These are phyloP conservation scores for Pterobdella sp. DNA, from an alignment of 2,888 invertebrate species.

Conservation along the genomic window DNA sequence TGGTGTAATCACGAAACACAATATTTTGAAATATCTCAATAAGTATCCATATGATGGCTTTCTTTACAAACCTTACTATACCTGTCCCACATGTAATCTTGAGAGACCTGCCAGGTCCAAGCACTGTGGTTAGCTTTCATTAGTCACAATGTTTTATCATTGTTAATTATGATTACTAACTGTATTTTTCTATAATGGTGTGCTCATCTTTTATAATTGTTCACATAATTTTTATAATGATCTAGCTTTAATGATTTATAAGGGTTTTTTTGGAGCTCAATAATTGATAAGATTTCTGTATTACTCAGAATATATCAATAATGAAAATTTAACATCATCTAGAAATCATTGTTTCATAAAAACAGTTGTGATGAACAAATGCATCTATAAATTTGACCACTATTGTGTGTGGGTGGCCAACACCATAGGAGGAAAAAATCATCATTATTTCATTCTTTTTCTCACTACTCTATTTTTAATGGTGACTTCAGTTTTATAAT, in stretches of 20 bases:
- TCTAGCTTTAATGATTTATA: no score
- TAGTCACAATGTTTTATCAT: neutral
- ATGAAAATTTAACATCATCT: neutral
- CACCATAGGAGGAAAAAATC: slow-evolving; percentile 48
- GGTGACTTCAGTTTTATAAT: slow-evolving; percentile 42
- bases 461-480: slow-evolving; percentile 43
- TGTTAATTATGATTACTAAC: neutral
- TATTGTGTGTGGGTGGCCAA: slow-evolving; percentile 51
- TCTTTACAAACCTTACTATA: slow-evolving; percentile 40
- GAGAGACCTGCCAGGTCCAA: slow-evolving; percentile 47
- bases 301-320: neutral
- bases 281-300: neutral
- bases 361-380: slow-evolving; percentile 46
- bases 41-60: slow-evolving; percentile 42
- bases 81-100: slow-evolving; percentile 44
- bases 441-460: slow-evolving; percentile 46
- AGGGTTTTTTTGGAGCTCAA: no score
- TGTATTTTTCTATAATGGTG: neutral
- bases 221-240: no score
- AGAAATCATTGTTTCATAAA: neutral
- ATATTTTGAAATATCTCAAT: slow-evolving; percentile 37
- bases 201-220: neutral
- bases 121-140: slow-evolving; percentile 47
- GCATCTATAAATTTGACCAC: slow-evolving; percentile 49
- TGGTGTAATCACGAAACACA: slow-evolving; percentile 42